phyloP scores from a whole-genome alignment of 2,113 vertebrate genomes.

The Ursus arctos region DNA sequence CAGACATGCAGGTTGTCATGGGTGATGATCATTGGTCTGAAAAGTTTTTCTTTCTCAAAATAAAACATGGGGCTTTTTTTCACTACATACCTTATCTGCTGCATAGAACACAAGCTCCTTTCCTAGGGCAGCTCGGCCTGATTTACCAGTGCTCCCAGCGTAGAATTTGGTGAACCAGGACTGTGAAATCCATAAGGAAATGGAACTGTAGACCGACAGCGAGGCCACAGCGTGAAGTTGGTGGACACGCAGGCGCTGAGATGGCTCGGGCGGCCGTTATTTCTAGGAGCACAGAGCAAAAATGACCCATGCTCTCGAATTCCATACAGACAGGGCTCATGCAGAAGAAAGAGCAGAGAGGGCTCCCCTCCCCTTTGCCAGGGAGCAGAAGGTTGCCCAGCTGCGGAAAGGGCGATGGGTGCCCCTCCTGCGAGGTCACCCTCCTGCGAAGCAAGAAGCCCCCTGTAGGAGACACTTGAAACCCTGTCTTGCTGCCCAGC shows the following conservation, averaged over 20 bases:
- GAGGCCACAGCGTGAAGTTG: neutral
- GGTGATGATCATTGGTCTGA: neutral
- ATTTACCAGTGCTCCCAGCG: neutral
- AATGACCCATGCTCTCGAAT: neutral
- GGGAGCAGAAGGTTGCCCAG: fast-evolving
- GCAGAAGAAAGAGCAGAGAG: neutral
- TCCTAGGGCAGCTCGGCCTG: neutral
- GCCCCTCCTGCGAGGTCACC: neutral
- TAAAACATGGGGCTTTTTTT: neutral
- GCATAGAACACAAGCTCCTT: neutral
- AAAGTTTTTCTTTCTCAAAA: neutral
- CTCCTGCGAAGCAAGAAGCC: neutral
- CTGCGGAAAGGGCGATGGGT: too few relatives aligned
- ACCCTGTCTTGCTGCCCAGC: neutral
- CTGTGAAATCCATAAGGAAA: neutral
- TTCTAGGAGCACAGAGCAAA: neutral
- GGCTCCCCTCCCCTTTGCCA: neutral
- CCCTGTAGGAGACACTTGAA: neutral
- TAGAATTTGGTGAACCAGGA: neutral
- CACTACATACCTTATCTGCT: neutral
- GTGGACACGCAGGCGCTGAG: neutral
- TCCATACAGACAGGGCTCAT: neutral
- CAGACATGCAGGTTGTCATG: neutral
- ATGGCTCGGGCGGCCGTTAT: neutral
- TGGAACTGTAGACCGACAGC: neutral